Conservation (phyloP, 1,140 invertebrate species). For the Colletes latitarsis region DNA sequence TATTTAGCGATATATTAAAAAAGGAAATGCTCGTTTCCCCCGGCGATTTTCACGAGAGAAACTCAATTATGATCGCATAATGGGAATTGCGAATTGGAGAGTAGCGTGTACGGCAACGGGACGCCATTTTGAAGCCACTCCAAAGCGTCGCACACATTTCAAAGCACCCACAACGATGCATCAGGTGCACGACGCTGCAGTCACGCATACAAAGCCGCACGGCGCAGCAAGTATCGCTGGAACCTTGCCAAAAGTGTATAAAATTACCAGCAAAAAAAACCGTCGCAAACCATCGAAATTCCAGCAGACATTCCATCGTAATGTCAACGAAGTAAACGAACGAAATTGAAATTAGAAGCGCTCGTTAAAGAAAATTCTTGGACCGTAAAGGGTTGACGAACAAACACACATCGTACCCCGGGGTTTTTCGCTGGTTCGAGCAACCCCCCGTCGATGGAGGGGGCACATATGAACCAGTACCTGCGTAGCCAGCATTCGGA, state of each 20-base stretch:
- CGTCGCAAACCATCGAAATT: neutral
- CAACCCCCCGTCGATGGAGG: neutral
- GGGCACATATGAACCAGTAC: conserved; percentile 34
- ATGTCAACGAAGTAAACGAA: no score
- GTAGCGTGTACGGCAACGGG: neutral
- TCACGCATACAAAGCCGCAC: conserved; percentile 13
- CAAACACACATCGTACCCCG: neutral
- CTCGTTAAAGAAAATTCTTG: no score
- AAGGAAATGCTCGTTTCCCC: neutral
- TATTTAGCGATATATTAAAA: no score
- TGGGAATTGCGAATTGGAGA: neutral
- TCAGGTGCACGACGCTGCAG: conserved; percentile 27
- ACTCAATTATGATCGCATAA: neutral
- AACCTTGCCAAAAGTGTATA: conserved; percentile 19
- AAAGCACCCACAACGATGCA: conserved; percentile 22
- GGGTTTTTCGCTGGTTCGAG: conserved; percentile 13
- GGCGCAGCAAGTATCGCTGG: conserved; percentile 6
- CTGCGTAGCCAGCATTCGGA: conserved; percentile 44
- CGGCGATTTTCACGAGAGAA: neutral
- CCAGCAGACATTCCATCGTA: neutral
- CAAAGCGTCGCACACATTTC: conserved; percentile 26
- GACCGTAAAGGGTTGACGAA: neutral
- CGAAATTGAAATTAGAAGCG: no score
- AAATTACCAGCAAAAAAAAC: conserved; percentile 32
- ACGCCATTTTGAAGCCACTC: conserved; percentile 52